These are phyloP conservation scores for Saguinus midas DNA, from an alignment of 2,113 vertebrate species.

Conservation along the genomic window DNA sequence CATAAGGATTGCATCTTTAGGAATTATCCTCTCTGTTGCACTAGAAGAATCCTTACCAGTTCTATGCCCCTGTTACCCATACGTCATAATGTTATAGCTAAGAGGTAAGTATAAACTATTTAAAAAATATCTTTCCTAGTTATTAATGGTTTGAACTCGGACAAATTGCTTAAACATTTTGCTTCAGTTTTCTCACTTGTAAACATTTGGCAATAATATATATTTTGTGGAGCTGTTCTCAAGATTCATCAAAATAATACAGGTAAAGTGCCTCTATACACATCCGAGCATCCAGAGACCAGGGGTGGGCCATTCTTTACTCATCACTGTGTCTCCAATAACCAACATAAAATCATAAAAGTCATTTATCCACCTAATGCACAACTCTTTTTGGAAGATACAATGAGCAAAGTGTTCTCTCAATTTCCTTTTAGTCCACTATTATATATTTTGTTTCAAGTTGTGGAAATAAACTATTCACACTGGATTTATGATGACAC, in stretches of 20 bases:
- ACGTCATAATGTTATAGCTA: neutral
- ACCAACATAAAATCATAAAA: neutral
- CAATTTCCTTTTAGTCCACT: neutral
- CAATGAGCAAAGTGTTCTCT: neutral
- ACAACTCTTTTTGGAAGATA: neutral
- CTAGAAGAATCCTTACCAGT: neutral
- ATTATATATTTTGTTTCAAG: neutral
- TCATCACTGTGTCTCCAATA: too few relatives aligned
- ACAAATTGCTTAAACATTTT: neutral
- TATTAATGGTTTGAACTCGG: neutral
- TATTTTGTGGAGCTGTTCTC: neutral
- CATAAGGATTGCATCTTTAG: neutral
- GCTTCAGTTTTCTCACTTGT: neutral
- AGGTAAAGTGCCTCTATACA: neutral
- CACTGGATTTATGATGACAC: neutral
- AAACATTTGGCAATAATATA: neutral
- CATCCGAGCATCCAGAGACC: neutral
- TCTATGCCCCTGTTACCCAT: too few relatives aligned
- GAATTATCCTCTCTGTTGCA: neutral
- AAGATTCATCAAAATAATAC: neutral
- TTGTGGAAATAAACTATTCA: neutral
- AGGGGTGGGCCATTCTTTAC: too few relatives aligned
- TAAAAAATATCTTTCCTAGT: neutral
- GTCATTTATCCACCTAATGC: neutral
- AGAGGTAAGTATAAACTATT: neutral